These are phyloP conservation scores for Drosophila nigricruria DNA, from an alignment of 2,888 invertebrate genomes.

Conservation along the genomic window DNA sequence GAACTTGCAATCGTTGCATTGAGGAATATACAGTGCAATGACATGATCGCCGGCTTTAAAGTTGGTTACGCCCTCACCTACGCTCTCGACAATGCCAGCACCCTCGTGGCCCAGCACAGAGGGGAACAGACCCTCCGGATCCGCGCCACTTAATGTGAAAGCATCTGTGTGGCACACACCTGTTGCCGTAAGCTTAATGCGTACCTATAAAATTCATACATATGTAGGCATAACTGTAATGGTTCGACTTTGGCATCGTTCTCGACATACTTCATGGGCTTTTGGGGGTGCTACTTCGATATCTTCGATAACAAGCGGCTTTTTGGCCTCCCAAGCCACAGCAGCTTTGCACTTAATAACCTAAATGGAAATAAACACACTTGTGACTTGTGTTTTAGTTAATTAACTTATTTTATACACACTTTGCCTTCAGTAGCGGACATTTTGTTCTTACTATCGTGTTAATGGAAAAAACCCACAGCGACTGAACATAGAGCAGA, in stretches of 20 bases:
- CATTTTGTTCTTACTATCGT: constrained; percentile 43
- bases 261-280: constrained; percentile 91
- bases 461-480: constrained; percentile 31
- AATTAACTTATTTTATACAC: constrained; percentile 31
- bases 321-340: constrained; percentile 97
- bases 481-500: constrained; percentile 17
- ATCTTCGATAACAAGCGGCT: constrained; percentile 95
- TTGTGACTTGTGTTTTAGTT: background rate
- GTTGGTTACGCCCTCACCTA: constrained; percentile 95
- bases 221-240: background rate
- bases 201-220: constrained; percentile 68
- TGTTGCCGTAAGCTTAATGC: constrained; percentile 91
- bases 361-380: constrained; percentile 84
- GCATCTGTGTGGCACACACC: constrained; percentile 97
- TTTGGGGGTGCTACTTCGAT: constrained; percentile 97
- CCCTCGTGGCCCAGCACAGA: constrained; percentile 98
- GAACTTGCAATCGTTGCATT: constrained; percentile 98
- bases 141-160: constrained; percentile 94
- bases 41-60: constrained; percentile 97
- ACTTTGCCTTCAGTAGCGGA: constrained; percentile 78
- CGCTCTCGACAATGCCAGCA: constrained; percentile 97
- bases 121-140: constrained; percentile 96
- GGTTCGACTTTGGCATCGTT: constrained; percentile 8
- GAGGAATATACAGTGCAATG: constrained; percentile 98
- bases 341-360: constrained; percentile 97